Evolutionary conservation across 2,888 invertebrate genomes (phyloP), one percentile per base, ranked within the genome.

Genomic region (Agrotis segetum): DNA sequence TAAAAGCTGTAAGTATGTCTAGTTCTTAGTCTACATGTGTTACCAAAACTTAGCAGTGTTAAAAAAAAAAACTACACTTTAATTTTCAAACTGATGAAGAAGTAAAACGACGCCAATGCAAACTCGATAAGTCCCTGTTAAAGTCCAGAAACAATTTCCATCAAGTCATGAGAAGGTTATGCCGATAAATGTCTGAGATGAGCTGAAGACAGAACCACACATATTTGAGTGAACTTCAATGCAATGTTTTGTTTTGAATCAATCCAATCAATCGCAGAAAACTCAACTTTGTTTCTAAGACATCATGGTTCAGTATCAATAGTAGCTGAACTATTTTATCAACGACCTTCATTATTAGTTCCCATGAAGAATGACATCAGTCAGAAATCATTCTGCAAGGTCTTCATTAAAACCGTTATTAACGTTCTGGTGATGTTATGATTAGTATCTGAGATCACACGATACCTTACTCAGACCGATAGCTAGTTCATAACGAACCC

Each of bases 391-490:
- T 58, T 53, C 53, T 5, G 21, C 77, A 77, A 77, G 59, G 68
- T 47, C 53, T 60, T 47, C 13, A 40, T 44, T 53, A 21, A 49
- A 9, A n/a, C 44, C n/a, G 11, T 24, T 49, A 71, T 52, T 70
- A 58, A 47, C 50, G 58, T 49, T 13, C 40, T 19, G 6, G 40
- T n/a, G 55, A 73, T 40, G 40, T n/a, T 49, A 73, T 40, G 47
- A 61, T 60, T 72, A 60, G 46, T 56, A 70, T 62, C 61, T 70
- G 56, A 56, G 11, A 71, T 46, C 19, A 56, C 34, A 59, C n/a
- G 52, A 63, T 52, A 0, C 79, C 79, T 63, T 78, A 34, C 58
- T 62, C 21, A 71, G 72, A 79, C 63, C 58, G 59, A 79, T 53
- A 46, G 19, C 21, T 62, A 7, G 21, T 58, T 62, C 62, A 56